Evolutionary conservation across 2,888 invertebrate species (phyloP), one percentile per base, ranked within the genome.

Genomic region (Stramonita haemastoma): DNA sequence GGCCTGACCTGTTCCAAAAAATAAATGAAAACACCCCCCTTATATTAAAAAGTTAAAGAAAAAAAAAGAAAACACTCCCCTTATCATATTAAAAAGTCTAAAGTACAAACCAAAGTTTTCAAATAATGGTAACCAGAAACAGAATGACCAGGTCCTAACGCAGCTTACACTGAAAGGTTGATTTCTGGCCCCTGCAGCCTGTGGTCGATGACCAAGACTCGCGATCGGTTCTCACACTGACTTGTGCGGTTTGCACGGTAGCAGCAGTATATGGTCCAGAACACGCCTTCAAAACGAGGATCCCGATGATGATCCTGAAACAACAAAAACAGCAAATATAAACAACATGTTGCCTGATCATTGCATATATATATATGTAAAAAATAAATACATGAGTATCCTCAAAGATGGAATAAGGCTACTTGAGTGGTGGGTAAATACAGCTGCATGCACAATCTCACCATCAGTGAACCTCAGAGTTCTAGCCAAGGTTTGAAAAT

Each of bases 211-310:
- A 89, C 85, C 73, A 89, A 85, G 34, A 89, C 46, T 15, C 73
- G 66, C 22, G 15, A 70, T 13, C 29, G 19, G 19, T 29, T 85
- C 32, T 29, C 36, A 4, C 29, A 15, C 83, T 87, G 88, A 11
- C 89, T 79, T n/a, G 86, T n/a, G 32, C 90, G 89, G 86, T 90
- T 89, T 15, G 90, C 89, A 57, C 90, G 89, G 17, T 88, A 83
- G 83, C 89, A 90, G 85, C 89, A 90, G 73, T 90, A 90, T 81
- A 89, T 89, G 70, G 89, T 90, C 90, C 90, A 90, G 87, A 90
- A 89, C 66, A 90, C 79, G 13, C 86, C 83, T 90, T 90, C 87
- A 90, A 77, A 46, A 90, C 77, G 4, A 90, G 79, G 36, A 90
- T 85, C 60, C 88, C 87, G 32, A 90, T 86, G 34, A 90, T 81